These are phyloP conservation scores for Oscheius myriophilus DNA, from an alignment of 2,888 invertebrate genomes.

Conservation along the genomic window DNA sequence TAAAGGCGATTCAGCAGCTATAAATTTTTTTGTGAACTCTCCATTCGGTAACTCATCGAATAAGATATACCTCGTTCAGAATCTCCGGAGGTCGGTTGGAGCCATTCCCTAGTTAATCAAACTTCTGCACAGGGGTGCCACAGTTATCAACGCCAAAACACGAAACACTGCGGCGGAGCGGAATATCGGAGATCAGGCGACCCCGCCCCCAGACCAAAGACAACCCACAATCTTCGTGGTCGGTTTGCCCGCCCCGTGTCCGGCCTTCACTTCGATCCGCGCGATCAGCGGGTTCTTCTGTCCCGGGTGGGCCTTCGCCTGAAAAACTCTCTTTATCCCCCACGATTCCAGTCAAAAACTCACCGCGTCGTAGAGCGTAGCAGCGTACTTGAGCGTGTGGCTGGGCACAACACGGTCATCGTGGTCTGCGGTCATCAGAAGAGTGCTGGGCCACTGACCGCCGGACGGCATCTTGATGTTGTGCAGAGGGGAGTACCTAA, in stretches of 20 bases:
- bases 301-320: conserved; percentile 27
- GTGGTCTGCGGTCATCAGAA: conserved; percentile 37
- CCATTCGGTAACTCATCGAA: too few species aligned
- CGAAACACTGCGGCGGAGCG: too few species aligned
- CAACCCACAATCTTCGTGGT: conserved; percentile 84
- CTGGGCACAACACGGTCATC: conserved; percentile 83
- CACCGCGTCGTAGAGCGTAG: conserved; percentile 83
- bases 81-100: too few species aligned
- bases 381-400: conserved; percentile 93
- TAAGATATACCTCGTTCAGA: too few species aligned
- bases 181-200: too few species aligned
- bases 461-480: conserved; percentile 11
- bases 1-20: too few species aligned
- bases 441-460: conserved; percentile 27
- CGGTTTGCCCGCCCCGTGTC: conserved; percentile 96
- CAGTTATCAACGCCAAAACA: too few species aligned
- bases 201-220: too few species aligned
- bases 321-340: neutral
- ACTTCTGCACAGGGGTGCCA: too few species aligned
- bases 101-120: too few species aligned
- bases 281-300: conserved; percentile 75
- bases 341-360: neutral
- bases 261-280: conserved; percentile 91
- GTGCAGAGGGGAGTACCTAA: conserved; percentile 54
- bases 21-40: too few species aligned